These are phyloP conservation scores for Salminus brasiliensis DNA, from an alignment of 2,113 vertebrate species.

Conservation along the genomic window DNA sequence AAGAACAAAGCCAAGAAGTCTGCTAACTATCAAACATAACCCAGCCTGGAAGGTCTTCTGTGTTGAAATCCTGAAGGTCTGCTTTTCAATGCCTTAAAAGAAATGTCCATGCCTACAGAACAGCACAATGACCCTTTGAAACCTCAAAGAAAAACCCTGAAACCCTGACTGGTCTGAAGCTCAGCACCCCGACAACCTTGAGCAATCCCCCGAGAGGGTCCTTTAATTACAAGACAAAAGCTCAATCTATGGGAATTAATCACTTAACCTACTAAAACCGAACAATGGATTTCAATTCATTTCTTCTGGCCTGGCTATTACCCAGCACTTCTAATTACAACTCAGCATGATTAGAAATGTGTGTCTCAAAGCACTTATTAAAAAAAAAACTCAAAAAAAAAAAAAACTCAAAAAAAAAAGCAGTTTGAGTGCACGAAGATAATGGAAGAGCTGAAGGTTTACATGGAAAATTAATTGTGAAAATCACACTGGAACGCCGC, in stretches of 20 bases:
- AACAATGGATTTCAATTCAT: constrained; percentile 67
- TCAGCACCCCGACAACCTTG: background rate
- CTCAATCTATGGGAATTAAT: constrained; percentile 56
- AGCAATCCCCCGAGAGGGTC: constrained; percentile 62
- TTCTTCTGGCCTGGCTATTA: constrained; percentile 6
- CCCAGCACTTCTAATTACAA: constrained; percentile 68
- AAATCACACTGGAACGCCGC: background rate
- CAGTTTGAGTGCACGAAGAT: background rate
- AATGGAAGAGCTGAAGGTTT: constrained; percentile 16
- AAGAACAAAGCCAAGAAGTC: too few species aligned
- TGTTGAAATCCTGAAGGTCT: background rate
- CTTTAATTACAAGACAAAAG: constrained; percentile 77
- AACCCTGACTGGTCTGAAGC: background rate
- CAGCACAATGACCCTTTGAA: background rate
- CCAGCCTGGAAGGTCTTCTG: too few species aligned
- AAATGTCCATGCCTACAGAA: background rate
- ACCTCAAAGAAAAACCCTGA: background rate
- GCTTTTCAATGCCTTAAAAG: background rate
- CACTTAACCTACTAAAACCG: constrained; percentile 56
- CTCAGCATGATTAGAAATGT: constrained; percentile 32
- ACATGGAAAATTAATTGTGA: constrained; percentile 26
- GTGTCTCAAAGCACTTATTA: constrained; percentile 10
- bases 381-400: too few species aligned
- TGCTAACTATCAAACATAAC: too few species aligned
- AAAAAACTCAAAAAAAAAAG: background rate